Evolutionary conservation across 2,113 vertebrate species (phyloP).

Genomic region (Coryphaenoides rupestris): DNA sequence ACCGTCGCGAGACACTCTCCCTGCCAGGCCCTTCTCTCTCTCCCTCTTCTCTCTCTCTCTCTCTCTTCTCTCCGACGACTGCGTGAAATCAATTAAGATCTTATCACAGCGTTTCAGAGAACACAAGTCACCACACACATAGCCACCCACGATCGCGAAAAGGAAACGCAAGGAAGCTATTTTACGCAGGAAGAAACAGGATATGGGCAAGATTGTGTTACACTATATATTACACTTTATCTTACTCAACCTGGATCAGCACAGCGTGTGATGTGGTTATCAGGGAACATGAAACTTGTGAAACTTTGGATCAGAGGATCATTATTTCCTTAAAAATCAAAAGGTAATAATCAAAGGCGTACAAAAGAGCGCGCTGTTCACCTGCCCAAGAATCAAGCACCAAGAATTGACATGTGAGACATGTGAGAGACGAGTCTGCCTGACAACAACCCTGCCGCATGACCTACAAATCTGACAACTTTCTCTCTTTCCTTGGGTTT

Average conservation of each 20-base stretch:
- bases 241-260: not conserved
- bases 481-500: constrained; percentile 67
- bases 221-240: no score
- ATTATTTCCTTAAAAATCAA: not conserved
- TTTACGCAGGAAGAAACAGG: constrained; percentile 5
- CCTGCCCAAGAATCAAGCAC: constrained; percentile 34
- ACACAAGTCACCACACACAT: no score
- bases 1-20: constrained; percentile 49
- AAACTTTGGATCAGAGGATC: not conserved
- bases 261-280: not conserved
- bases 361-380: not conserved
- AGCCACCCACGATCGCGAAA: not conserved
- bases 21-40: constrained; percentile 50
- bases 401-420: constrained; percentile 24
- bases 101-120: constrained; percentile 32
- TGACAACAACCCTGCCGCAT: constrained; percentile 70
- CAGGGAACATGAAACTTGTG: constrained; percentile 7
- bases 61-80: no score
- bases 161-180: constrained; percentile 2
- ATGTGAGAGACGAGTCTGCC: constrained; percentile 62
- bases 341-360: not conserved
- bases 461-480: constrained; percentile 79
- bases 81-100: constrained; percentile 63
- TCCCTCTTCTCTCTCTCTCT: no score
- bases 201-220: constrained; percentile 1